These are phyloP conservation scores for Chloroclysta siterata DNA, from an alignment of 2,888 invertebrate genomes.

Conservation along the genomic window DNA sequence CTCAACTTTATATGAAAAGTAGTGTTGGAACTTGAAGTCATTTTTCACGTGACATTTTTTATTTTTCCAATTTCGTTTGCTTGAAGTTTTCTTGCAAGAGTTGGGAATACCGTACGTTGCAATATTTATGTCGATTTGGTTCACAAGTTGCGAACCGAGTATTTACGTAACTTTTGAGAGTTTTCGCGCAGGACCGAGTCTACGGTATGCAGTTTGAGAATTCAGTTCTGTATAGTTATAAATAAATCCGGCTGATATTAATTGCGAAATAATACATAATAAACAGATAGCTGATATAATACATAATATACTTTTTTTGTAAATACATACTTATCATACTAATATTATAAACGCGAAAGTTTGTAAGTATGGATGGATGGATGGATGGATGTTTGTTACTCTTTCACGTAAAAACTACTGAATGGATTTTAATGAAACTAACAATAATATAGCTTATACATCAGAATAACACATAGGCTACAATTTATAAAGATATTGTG, in stretches of 20 bases:
- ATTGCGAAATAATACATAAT: too few species aligned
- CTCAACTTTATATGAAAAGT: neutral
- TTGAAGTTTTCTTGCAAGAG: neutral
- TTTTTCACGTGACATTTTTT: neutral
- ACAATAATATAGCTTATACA: too few species aligned
- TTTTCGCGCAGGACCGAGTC: neutral
- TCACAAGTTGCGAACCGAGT: constrained; percentile 7
- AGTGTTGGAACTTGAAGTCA: neutral
- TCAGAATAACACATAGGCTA: too few species aligned
- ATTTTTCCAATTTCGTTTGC: neutral
- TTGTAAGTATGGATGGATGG: too few species aligned
- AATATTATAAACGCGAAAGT: too few species aligned
- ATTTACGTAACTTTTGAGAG: constrained; percentile 3
- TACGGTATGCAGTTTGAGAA: neutral
- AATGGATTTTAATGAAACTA: too few species aligned
- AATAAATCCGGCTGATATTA: neutral
- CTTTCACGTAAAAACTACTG: too few species aligned
- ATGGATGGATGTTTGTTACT: too few species aligned
- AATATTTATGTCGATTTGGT: constrained; percentile 19
- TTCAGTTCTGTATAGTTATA: neutral
- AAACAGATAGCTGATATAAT: too few species aligned
- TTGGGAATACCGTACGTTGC: neutral
- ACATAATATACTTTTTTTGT: too few species aligned
- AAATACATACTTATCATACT: too few species aligned
- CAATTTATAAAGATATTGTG: too few species aligned